Conservation (phyloP, 2,888 invertebrate species). For the Eustalomyia histrio region DNA sequence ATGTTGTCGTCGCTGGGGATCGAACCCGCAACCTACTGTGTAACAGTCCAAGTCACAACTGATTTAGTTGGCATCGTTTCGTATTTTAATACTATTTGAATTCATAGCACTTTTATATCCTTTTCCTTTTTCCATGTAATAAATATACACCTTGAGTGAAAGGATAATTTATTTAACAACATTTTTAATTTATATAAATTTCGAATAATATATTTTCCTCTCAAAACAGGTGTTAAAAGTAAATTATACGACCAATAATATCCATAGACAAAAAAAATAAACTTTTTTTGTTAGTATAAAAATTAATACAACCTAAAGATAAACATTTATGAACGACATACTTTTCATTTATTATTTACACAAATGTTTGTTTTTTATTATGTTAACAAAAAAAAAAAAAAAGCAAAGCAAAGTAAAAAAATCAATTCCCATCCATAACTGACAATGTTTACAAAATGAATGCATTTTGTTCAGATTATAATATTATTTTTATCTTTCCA, state of each 20-base stretch:
- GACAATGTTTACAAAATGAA: constrained; percentile 23
- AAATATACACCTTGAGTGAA: constrained; percentile 26
- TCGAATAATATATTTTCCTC: constrained; percentile 44
- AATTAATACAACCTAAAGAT: constrained; percentile 24
- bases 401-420: not conserved
- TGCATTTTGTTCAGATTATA: not conserved
- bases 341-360: constrained; percentile 34
- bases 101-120: not conserved
- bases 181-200: constrained; percentile 38
- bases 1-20: no score
- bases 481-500: not conserved
- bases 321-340: constrained; percentile 47
- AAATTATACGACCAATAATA: constrained; percentile 42
- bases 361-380: constrained; percentile 40
- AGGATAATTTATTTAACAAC: constrained; percentile 54
- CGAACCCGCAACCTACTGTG: no score
- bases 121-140: not conserved
- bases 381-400: not conserved
- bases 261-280: constrained; percentile 13
- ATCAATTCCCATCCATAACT: constrained; percentile 18
- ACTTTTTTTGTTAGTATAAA: not conserved
- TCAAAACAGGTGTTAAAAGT: constrained; percentile 56
- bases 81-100: no score
- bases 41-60: no score
- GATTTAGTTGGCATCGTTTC: no score